Evolutionary conservation across 2,797 vertebrate species (phyloP).

Genomic region (Neomorphus geoffroyi): DNA sequence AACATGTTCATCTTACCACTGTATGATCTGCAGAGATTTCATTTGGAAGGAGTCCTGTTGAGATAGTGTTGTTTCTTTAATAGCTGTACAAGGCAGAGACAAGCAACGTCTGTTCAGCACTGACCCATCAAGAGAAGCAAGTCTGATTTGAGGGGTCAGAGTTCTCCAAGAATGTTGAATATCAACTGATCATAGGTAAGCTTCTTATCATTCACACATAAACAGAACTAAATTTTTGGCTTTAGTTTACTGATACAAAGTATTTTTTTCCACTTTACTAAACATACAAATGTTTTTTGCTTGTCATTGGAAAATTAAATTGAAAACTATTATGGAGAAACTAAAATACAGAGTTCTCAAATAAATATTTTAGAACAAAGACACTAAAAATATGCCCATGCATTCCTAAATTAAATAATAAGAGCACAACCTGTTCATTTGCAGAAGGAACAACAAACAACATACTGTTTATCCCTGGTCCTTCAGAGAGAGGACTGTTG

Average conservation of each 20-base stretch:
- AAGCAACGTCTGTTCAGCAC: neutral
- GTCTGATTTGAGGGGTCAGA: neutral
- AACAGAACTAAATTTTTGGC: neutral
- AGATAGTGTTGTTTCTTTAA: neutral
- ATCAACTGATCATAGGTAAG: neutral
- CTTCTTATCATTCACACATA: neutral
- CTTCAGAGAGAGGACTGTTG: neutral
- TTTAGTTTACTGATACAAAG: neutral
- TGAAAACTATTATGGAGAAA: neutral
- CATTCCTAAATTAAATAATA: slow-evolving; percentile 21
- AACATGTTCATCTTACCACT: neutral
- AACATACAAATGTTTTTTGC: neutral
- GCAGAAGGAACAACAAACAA: neutral
- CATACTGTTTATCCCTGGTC: neutral
- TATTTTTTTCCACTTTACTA: neutral
- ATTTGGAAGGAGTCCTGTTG: neutral
- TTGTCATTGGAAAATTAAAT: neutral
- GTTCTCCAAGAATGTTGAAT: neutral
- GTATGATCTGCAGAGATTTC: slow-evolving; percentile 9
- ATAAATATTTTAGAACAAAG: neutral
- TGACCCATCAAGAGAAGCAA: neutral
- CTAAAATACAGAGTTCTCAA: neutral
- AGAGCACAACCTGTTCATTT: neutral
- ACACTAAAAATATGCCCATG: neutral
- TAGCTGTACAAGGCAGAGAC: neutral